phyloP scores from a whole-genome alignment of 1,140 invertebrate species.

The Goniozus legneri region DNA sequence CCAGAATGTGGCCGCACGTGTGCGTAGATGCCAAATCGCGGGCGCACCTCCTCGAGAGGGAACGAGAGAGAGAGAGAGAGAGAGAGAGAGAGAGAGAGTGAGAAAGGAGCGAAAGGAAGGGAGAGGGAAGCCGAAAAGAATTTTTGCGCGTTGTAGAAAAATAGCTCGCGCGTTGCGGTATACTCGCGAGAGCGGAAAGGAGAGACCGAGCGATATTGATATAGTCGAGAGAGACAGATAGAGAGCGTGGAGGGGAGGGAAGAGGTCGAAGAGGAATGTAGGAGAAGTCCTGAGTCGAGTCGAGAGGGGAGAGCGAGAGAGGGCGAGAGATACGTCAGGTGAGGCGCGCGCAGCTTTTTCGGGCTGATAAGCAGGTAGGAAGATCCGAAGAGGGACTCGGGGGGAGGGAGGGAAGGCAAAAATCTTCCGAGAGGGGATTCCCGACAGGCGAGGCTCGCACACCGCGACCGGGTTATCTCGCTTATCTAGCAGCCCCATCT shows the following conservation, averaged over 20 bases:
- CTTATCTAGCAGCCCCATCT: too few relatives aligned
- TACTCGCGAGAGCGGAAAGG: neutral
- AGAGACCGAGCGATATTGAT: conserved; percentile 4
- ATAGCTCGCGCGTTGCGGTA: too few relatives aligned
- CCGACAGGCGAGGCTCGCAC: neutral
- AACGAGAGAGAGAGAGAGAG: conserved; percentile 4
- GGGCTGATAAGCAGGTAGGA: conserved; percentile 1
- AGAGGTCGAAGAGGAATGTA: neutral
- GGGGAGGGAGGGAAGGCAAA: conserved; percentile 5
- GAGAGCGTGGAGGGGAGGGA: neutral
- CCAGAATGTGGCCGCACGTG: neutral
- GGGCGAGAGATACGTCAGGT: neutral
- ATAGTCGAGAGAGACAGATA: neutral
- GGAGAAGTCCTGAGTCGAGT: neutral
- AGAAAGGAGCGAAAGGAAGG: neutral
- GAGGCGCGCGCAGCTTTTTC: neutral
- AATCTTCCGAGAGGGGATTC: conserved; percentile 5
- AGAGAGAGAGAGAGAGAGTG: neutral
- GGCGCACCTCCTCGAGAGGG: neutral
- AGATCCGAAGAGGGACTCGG: neutral
- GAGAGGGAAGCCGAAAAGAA: neutral
- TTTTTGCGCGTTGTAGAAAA: too few relatives aligned
- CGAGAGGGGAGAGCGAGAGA: neutral
- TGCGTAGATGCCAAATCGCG: too few relatives aligned
- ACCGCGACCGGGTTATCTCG: too few relatives aligned